phyloP scores from a whole-genome alignment of 1,140 invertebrate species.

The Drosophila virilis region DNA sequence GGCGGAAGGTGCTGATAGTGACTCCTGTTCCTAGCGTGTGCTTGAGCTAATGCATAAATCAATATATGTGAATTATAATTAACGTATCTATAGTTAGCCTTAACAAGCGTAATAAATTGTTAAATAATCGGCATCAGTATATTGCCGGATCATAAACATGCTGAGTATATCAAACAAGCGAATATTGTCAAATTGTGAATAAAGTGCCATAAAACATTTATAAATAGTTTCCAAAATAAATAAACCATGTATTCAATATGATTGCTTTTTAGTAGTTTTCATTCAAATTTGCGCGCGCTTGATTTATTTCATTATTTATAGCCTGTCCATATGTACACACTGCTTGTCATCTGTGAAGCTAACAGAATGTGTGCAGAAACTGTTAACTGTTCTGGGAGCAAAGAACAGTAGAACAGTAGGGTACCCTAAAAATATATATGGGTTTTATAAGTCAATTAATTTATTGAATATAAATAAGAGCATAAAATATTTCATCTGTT shows the following conservation, averaged over 20 bases:
- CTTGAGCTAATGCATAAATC: neutral
- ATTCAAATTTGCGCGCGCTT: slow-evolving; percentile 5
- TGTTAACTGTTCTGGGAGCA: neutral
- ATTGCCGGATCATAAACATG: neutral
- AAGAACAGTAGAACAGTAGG: neutral
- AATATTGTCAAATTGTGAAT: neutral
- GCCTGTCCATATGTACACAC: slow-evolving; percentile 25
- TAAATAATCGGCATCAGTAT: neutral
- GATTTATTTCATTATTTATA: neutral
- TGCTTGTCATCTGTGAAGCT: slow-evolving; percentile 11
- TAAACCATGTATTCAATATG: neutral
- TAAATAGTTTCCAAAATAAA: neutral
- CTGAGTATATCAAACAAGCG: neutral
- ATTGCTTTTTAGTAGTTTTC: neutral
- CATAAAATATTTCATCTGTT: too few relatives aligned
- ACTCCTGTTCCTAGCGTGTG: slow-evolving; percentile 45
- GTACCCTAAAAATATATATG: neutral
- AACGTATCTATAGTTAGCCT: neutral
- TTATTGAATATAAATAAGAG: too few relatives aligned
- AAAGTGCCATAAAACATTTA: slow-evolving; percentile 7
- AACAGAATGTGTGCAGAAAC: neutral
- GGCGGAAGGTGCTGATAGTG: slow-evolving; percentile 64
- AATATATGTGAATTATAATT: neutral
- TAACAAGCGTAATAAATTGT: slow-evolving; percentile 2
- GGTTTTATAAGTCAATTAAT: neutral